A percentile compares a stretch with the other conserved stretches of the same genome.
Evolutionary conservation across 2,797 vertebrate species (phyloP).

Genomic region (Salarias fasciatus): DNA sequence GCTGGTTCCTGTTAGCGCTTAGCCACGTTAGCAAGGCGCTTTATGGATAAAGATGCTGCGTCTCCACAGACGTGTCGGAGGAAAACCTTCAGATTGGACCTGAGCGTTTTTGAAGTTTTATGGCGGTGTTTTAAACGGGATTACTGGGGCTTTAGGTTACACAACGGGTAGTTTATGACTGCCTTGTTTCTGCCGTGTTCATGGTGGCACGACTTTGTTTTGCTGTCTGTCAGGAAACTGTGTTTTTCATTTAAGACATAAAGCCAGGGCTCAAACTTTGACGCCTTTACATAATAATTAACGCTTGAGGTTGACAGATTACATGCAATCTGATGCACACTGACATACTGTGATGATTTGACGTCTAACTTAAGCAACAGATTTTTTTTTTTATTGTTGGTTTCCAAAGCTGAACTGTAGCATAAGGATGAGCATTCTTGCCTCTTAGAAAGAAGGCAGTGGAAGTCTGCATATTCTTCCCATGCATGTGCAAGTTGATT

Average conservation of each 20-base stretch:
- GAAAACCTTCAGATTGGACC: conserved; percentile 32
- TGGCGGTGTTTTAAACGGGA: conserved; percentile 58
- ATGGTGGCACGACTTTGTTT: conserved; percentile 27
- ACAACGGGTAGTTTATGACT: conserved; percentile 40
- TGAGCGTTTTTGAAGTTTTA: conserved; percentile 73
- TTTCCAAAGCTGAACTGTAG: no score
- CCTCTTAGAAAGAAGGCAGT: no score
- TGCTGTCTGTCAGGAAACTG: conserved; percentile 22
- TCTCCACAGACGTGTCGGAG: conserved; percentile 23
- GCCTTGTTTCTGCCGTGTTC: conserved; percentile 24
- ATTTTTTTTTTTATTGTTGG: no score
- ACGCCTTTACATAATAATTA: background rate
- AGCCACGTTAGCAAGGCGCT: conserved; percentile 66
- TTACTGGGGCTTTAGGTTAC: conserved; percentile 46
- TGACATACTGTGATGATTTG: no score
- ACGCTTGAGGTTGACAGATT: background rate
- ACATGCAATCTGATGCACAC: no score
- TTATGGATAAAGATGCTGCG: conserved; percentile 38
- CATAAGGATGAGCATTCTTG: no score
- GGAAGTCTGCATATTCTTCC: no score
- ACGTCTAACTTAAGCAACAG: no score
- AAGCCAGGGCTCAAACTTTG: background rate
- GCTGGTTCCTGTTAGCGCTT: conserved; percentile 75
- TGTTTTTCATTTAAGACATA: background rate
- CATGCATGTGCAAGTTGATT: no score